Conservation (phyloP, 2,888 invertebrate genomes). For the Ptychoptera albimana region DNA sequence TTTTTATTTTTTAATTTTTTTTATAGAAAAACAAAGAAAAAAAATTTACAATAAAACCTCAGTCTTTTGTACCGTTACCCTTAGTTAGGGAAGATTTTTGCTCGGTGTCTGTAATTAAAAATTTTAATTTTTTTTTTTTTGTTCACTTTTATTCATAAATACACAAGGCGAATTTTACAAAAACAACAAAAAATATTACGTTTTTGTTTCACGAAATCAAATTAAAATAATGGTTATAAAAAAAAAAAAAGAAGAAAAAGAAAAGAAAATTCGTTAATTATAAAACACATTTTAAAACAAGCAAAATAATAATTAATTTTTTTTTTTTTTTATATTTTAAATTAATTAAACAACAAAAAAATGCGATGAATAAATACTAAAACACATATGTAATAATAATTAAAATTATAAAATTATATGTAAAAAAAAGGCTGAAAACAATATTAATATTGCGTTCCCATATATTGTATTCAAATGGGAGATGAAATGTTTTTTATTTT, state of each 20-base stretch:
- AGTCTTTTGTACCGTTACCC: constrained; percentile 30
- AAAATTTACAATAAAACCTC: constrained; percentile 25
- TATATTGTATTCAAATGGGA: no score
- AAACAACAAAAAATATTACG: no score
- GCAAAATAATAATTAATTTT: constrained; percentile 1
- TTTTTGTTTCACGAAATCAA: background rate
- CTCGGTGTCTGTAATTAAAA: constrained; percentile 20
- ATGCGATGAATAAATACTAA: background rate
- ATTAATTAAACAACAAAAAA: constrained; percentile 1
- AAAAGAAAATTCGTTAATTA: constrained; percentile 2
- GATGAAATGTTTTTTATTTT: no score
- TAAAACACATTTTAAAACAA: no score
- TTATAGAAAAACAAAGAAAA: background rate
- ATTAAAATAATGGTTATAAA: background rate
- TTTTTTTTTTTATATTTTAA: constrained; percentile 3
- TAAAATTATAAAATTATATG: no score
- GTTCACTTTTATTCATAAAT: no score
- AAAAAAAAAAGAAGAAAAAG: background rate
- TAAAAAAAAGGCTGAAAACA: no score
- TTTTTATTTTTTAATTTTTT: constrained; percentile 3
- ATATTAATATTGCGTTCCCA: no score
- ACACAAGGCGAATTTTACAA: no score
- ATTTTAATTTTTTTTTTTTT: no score
- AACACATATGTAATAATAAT: background rate
- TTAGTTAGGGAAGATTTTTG: constrained; percentile 28